Percentiles rank a stretch among this genome's conserved stretches.
Evolutionary conservation across 2,113 vertebrate species (phyloP).

Genomic region (Dasyprocta punctata): DNA sequence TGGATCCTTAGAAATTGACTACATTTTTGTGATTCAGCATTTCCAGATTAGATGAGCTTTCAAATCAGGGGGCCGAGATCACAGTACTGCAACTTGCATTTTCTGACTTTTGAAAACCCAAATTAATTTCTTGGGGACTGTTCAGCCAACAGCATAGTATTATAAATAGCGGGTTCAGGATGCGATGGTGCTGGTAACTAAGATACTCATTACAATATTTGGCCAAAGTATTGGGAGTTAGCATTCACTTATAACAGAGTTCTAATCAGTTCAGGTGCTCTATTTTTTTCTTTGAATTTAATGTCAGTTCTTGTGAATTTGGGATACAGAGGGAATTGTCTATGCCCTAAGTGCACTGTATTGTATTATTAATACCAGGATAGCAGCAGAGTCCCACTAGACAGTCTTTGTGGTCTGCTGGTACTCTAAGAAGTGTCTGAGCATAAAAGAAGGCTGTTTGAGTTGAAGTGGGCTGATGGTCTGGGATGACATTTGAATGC

Average conservation of each 20-base stretch:
- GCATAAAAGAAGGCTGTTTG: slow-evolving; percentile 86
- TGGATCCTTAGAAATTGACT: slow-evolving; percentile 29
- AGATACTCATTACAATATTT: background rate
- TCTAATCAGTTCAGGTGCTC: slow-evolving; percentile 59
- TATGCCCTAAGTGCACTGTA: slow-evolving; percentile 76
- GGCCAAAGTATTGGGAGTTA: slow-evolving; percentile 40
- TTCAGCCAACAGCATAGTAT: slow-evolving; percentile 58
- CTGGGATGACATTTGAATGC: slow-evolving; percentile 87
- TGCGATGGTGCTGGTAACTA: background rate
- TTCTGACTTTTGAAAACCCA: slow-evolving; percentile 61
- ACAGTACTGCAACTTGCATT: slow-evolving; percentile 20
- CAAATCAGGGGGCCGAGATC: background rate
- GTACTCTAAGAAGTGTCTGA: slow-evolving; percentile 84
- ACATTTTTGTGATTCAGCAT: slow-evolving; percentile 35
- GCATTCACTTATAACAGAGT: slow-evolving; percentile 26
- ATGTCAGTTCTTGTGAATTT: slow-evolving; percentile 78
- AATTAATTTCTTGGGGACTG: slow-evolving; percentile 73
- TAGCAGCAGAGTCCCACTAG: slow-evolving; percentile 83
- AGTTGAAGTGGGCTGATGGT: slow-evolving; percentile 84
- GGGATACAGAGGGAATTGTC: slow-evolving; percentile 74
- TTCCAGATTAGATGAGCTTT: slow-evolving; percentile 60
- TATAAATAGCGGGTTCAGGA: background rate
- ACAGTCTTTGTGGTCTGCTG: slow-evolving; percentile 85
- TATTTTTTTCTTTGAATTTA: slow-evolving; percentile 71
- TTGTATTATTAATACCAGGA: slow-evolving; percentile 88